Conservation (phyloP, 2,888 invertebrate genomes). For the Ichneumoninae sp. region DNA sequence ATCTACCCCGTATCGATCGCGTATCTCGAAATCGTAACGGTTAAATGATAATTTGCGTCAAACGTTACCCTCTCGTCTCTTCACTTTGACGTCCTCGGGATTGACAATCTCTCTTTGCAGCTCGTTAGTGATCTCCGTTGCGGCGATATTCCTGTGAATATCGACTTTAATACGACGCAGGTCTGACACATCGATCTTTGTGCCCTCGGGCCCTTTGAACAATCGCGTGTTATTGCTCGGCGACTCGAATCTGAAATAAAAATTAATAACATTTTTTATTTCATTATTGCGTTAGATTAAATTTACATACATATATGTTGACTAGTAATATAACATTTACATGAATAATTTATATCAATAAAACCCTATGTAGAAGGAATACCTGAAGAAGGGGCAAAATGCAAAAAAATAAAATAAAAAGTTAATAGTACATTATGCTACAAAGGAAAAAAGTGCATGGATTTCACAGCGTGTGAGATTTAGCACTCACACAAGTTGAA, state of each 20-base stretch:
- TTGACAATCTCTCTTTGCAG: conserved; percentile 73
- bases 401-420: too few species aligned
- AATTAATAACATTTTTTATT: not conserved
- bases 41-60: conserved; percentile 32
- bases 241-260: conserved; percentile 68
- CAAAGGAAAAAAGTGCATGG: too few species aligned
- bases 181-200: conserved; percentile 68
- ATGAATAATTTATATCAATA: not conserved
- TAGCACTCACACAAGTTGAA: too few species aligned
- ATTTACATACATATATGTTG: not conserved
- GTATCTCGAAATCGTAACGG: not conserved
- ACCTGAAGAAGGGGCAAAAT: too few species aligned
- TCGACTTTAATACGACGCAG: conserved; percentile 74
- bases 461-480: too few species aligned
- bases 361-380: not conserved
- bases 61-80: conserved; percentile 76
- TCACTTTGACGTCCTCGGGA: conserved; percentile 75
- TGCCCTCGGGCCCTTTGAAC: conserved; percentile 75
- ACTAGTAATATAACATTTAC: not conserved
- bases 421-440: too few species aligned
- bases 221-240: conserved; percentile 66
- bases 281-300: not conserved
- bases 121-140: conserved; percentile 52
- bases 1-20: not conserved
- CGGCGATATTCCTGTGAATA: conserved; percentile 72